Evolutionary conservation across 2,797 vertebrate species (phyloP).

Genomic region (Oreochromis mossambicus): DNA sequence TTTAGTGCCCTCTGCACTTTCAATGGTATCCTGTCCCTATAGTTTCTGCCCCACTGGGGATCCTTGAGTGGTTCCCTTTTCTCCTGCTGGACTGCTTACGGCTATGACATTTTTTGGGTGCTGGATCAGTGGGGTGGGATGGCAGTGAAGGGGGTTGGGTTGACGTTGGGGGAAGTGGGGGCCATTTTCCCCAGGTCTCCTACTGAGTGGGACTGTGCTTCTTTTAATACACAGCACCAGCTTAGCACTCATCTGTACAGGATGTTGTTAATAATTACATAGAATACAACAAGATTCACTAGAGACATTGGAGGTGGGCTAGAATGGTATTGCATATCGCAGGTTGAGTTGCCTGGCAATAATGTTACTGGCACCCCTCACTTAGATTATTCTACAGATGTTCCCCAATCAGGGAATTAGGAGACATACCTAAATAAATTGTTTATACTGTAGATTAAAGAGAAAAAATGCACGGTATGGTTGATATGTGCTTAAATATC

Average conservation of each 20-base stretch:
- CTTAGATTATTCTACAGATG: background rate
- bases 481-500: background rate
- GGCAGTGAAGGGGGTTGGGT: background rate
- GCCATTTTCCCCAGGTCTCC: background rate
- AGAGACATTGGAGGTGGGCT: background rate
- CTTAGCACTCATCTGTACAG: background rate
- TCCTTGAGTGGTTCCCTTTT: background rate
- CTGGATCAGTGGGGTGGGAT: background rate
- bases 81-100: background rate
- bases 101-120: background rate
- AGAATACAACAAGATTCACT: background rate
- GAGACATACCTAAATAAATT: background rate
- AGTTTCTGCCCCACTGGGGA: background rate
- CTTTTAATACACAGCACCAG: background rate
- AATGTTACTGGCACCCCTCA: background rate
- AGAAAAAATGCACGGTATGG: background rate
- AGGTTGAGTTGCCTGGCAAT: background rate
- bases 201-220: background rate
- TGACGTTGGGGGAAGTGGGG: rapidly evolving
- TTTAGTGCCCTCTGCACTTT: background rate
- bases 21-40: background rate
- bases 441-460: background rate
- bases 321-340: background rate
- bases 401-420: background rate
- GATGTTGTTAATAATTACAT: background rate